Evolutionary conservation across 2,797 vertebrate species (phyloP).

Genomic region (Pagetopsis macropterus): DNA sequence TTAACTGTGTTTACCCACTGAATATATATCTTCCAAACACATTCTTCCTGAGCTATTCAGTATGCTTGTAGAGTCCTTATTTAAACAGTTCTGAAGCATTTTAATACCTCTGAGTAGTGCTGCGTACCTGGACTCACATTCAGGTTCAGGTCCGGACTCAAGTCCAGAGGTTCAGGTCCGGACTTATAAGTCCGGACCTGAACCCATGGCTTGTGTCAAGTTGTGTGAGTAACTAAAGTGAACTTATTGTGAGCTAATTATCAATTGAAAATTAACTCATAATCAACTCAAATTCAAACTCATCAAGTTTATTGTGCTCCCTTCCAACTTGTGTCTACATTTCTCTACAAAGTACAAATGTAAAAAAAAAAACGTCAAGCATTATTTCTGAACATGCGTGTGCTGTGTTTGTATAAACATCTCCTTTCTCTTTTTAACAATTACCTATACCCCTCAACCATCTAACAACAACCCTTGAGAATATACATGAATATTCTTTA

Average conservation of each 20-base stretch:
- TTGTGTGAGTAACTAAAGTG: no score
- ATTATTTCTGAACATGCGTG: neutral
- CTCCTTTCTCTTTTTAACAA: neutral
- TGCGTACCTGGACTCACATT: no score
- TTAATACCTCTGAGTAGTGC: slow-evolving; percentile 34
- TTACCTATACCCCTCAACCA: neutral
- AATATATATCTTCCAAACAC: slow-evolving; percentile 62
- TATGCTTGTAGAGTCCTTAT: slow-evolving; percentile 38
- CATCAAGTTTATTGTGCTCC: no score
- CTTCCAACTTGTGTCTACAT: no score
- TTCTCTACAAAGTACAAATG: no score
- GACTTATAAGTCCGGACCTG: no score
- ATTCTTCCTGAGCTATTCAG: slow-evolving; percentile 36
- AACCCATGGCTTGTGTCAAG: no score
- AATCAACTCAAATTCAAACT: no score
- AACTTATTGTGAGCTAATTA: no score
- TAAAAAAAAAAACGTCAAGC: neutral
- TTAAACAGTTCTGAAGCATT: slow-evolving; percentile 48
- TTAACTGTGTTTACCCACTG: slow-evolving; percentile 67
- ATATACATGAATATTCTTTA: neutral
- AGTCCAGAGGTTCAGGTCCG: no score
- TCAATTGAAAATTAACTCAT: no score
- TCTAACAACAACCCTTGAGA: neutral
- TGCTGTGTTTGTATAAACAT: neutral
- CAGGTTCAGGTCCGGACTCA: no score